Evolutionary conservation across 1,140 invertebrate species (phyloP).

Genomic region (Drosophila nebulosa): DNA sequence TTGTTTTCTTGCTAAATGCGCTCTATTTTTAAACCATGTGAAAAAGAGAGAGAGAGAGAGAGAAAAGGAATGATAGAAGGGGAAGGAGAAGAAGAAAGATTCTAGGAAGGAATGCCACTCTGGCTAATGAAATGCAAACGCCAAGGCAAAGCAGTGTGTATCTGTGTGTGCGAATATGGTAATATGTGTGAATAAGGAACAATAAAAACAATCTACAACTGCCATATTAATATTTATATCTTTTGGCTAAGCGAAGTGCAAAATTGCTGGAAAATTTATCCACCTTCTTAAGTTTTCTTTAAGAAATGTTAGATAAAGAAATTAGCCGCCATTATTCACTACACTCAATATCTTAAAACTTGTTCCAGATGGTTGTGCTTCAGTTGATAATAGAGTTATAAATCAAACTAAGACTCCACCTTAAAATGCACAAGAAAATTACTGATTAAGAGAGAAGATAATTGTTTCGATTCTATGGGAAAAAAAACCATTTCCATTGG

Average conservation of each 20-base stretch:
- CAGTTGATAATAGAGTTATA: no score
- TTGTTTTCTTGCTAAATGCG: slow-evolving; percentile 60
- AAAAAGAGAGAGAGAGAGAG: not conserved
- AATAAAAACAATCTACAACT: slow-evolving; percentile 42
- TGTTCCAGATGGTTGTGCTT: no score
- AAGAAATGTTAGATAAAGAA: no score
- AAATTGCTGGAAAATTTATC: no score
- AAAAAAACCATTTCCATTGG: no score
- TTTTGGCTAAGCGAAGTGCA: not conserved
- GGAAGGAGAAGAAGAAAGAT: not conserved
- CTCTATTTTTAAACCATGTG: slow-evolving; percentile 66
- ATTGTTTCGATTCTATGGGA: no score
- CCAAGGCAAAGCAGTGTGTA: slow-evolving; percentile 43
- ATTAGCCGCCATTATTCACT: no score
- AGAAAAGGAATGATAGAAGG: slow-evolving; percentile 4
- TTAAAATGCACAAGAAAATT: no score
- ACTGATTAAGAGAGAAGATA: no score
- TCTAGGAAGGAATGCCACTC: slow-evolving; percentile 49
- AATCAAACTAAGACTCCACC: no score
- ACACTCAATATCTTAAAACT: no score
- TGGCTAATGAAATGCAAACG: slow-evolving; percentile 78
- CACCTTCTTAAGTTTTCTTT: no score
- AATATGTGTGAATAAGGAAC: slow-evolving; percentile 47
- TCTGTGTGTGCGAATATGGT: slow-evolving; percentile 48
- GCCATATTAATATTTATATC: slow-evolving; percentile 70